These are phyloP conservation scores for Stercorarius parasiticus DNA, from an alignment of 2,113 vertebrate genomes.

Conservation along the genomic window DNA sequence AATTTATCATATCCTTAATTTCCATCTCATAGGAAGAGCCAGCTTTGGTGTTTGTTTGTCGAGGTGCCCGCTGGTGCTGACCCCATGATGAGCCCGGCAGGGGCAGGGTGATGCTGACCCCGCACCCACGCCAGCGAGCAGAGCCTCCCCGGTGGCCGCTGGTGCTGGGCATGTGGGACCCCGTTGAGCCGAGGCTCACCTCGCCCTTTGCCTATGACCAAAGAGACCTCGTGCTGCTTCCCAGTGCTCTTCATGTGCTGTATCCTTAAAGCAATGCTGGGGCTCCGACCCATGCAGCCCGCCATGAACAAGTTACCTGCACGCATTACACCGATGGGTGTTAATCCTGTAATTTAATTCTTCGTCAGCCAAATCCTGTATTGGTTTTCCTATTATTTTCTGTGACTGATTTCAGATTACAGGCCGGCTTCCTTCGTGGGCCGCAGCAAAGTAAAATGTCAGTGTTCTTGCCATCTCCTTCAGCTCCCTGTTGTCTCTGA, in stretches of 20 bases:
- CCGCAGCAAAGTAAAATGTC: not conserved
- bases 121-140: accelerated
- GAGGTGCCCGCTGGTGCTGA: not conserved
- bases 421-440: not conserved
- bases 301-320: accelerated
- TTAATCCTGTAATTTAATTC: not conserved
- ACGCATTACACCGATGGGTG: not conserved
- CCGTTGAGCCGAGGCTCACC: not conserved
- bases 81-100: accelerated
- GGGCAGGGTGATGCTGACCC: accelerated
- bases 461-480: not conserved
- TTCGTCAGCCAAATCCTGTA: not conserved
- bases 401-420: not conserved
- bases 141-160: not conserved
- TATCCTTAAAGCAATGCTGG: not conserved
- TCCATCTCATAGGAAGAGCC: not conserved
- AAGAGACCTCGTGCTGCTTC: not conserved
- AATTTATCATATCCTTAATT: constrained; percentile 7
- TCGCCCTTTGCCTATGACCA: accelerated
- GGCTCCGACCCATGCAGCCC: accelerated
- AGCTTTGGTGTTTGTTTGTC: not conserved
- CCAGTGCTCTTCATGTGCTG: not conserved
- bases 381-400: not conserved
- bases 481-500: not conserved
- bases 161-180: accelerated